Base-by-base conservation (phyloP, 2,888 invertebrate genomes). In the Apamea monoglypha region DNA sequence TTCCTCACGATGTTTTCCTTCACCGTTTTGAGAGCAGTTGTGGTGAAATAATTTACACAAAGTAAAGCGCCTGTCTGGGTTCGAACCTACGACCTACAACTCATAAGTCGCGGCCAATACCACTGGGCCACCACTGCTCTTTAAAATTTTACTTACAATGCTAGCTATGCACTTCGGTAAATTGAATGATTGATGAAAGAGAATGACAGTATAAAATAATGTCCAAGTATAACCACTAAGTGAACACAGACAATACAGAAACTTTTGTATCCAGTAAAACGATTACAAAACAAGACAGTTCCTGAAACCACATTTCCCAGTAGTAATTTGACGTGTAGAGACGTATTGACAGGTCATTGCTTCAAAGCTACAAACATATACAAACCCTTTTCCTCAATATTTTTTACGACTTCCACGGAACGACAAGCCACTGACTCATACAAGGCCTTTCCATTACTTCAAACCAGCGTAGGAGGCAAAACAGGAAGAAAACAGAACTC, bases 401-500 rank as follows among this genome's bases (percentile, higher is more conserved):
- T 76, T 83, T 83, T 86, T 83, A 85, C 86, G 67, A 83, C 25
- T 72, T 74, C 40, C 59, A 14, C 36, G 40, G 2, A 74, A 71
- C 76, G 73, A 74, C 63, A 76, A 72, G 64, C 53, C 66, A 14
- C 64, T 86, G 76, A 83, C 66, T 74, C 74, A 72, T 71, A 74
- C 72, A 85, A 83, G 53, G 66, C 53, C 76, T 76, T 71, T 40
- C 68, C 44, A 68, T 86, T 66, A 71, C 61, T 74, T 56, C 67
- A 72, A 82, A 70, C 70, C 73, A 67, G 40, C 40, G 29, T 74
- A 12, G 56, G 74, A 74, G 53, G 72, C 61, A 64, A 79, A 86
- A 84, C 72, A 77, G 80, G 68, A 90, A 91, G 92, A 91, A 93
- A 93, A 93, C 89, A 93, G 89, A 91, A 91, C 91, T 91, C 88